These are phyloP conservation scores for Urosaurus nigricauda DNA, from an alignment of 2,797 vertebrate species.

Conservation along the genomic window DNA sequence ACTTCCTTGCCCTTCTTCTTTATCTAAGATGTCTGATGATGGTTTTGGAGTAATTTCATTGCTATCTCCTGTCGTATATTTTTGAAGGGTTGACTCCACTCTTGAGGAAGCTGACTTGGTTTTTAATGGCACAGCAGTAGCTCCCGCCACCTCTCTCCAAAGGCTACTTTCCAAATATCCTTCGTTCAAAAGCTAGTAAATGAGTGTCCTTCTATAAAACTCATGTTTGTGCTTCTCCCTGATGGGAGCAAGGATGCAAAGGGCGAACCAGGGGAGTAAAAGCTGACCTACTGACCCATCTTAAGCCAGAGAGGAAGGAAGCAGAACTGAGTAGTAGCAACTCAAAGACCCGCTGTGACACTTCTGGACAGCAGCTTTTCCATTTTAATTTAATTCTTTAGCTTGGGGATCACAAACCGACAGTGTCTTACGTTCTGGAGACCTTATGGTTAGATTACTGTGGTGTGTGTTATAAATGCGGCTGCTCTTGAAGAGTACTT, in stretches of 20 bases:
- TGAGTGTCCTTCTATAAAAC: neutral
- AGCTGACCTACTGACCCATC: accelerated
- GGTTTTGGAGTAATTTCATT: slow-evolving; percentile 5
- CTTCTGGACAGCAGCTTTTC: neutral
- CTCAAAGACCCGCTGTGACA: neutral
- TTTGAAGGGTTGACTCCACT: neutral
- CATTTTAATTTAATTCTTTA: neutral
- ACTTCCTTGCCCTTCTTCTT: neutral
- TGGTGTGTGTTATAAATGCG: too few species aligned
- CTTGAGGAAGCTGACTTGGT: neutral
- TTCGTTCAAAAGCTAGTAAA: neutral
- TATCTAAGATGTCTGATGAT: neutral
- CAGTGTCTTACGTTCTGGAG: too few species aligned
- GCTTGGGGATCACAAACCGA: too few species aligned
- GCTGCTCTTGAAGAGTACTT: too few species aligned
- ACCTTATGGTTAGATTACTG: too few species aligned
- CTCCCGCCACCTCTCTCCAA: neutral
- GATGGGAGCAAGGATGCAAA: neutral
- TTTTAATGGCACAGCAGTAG: neutral
- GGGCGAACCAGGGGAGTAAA: neutral
- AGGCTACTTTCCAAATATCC: neutral
- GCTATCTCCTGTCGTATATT: neutral
- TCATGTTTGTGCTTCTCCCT: neutral
- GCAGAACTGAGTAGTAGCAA: accelerated
- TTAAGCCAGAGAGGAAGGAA: neutral